A percentile compares a stretch with the other conserved stretches of the same genome.
Conservation (phyloP, 2,113 vertebrate genomes). For the Plectropomus leopardus region DNA sequence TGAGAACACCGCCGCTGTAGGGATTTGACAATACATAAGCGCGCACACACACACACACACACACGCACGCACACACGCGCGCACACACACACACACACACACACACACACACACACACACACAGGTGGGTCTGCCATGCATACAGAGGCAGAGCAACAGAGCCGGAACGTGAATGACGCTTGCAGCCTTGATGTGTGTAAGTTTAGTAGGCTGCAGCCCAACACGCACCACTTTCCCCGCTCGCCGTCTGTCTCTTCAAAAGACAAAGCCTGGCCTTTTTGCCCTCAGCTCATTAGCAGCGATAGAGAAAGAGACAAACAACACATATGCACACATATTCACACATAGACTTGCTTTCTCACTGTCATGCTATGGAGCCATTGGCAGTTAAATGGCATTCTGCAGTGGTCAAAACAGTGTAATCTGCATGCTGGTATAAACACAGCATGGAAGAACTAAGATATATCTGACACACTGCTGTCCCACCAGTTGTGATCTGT, state of each 20-base stretch:
- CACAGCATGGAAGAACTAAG: conserved; percentile 11
- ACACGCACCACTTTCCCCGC: conserved; percentile 70
- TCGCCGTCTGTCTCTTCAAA: conserved; percentile 72
- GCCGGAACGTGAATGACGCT: conserved; percentile 42
- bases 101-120: no score
- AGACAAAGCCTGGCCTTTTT: conserved; percentile 60
- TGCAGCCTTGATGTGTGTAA: conserved; percentile 65
- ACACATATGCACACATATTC: conserved; percentile 30
- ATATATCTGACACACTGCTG: conserved; percentile 9
- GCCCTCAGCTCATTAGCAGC: conserved; percentile 72
- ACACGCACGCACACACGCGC: not conserved
- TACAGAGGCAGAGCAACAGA: conserved; percentile 47
- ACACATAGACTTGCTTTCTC: conserved; percentile 14
- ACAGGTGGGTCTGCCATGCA: conserved; percentile 25
- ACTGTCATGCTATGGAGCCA: conserved; percentile 30
- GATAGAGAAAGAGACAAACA: conserved; percentile 46
- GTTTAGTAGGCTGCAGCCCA: conserved; percentile 69
- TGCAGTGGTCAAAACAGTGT: not conserved
- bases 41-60: conserved; percentile 16
- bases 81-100: conserved; percentile 20
- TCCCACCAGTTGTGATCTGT: conserved; percentile 23
- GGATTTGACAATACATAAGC: conserved; percentile 39
- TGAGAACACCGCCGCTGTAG: conserved; percentile 49
- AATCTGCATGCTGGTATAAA: conserved; percentile 13
- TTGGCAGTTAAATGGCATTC: conserved; percentile 28